Evolutionary conservation across 2,888 invertebrate species (phyloP), one percentile per base, ranked within the genome.

Genomic region (Slavum lentiscoides): DNA sequence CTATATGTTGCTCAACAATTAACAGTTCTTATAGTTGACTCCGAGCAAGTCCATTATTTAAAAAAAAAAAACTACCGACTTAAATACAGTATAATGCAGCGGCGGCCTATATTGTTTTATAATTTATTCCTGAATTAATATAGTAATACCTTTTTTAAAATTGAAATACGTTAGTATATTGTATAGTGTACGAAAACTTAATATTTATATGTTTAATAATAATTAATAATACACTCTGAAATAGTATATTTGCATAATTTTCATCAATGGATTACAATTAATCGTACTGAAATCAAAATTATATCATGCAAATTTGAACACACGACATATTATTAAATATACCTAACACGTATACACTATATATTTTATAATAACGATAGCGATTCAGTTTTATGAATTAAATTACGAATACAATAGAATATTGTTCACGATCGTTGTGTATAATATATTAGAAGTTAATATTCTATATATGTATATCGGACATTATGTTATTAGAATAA

Each of bases 171-270:
- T 30, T 23, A 6, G 21, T 19, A 55, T 55, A 49, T 49, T 9
- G 9, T 49, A 49, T 11, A 49, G 13, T 49, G 19, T 62, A 17
- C 7, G 30, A 30, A 62, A 62, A 67, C 21, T 67, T 21, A 55
- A 67, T 43, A 37, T 66, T 43, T 67, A 43, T 67, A 21, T 21
- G 67, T 67, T 67, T 8, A 49, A 67, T 43, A 67, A 67, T 66
- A 53, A 53, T 17, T 53, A 17, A 53, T 55, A 43, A 66, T 43
- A 43, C 43, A 21, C 15, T 43, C 49, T 49, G 49, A 13, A 15
- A 43, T 39, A 43, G 39, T 11, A 2, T 21, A 67, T 67, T 43
- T 21, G 43, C 21, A 67, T 67, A 8, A 55, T 19, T 55, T 5
- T 55, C 8, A 19, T 55, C 55, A 19, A 55, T 55, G 55, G 55